Evolutionary conservation across 2,797 vertebrate genomes (phyloP).

Genomic region (Platalea minor): DNA sequence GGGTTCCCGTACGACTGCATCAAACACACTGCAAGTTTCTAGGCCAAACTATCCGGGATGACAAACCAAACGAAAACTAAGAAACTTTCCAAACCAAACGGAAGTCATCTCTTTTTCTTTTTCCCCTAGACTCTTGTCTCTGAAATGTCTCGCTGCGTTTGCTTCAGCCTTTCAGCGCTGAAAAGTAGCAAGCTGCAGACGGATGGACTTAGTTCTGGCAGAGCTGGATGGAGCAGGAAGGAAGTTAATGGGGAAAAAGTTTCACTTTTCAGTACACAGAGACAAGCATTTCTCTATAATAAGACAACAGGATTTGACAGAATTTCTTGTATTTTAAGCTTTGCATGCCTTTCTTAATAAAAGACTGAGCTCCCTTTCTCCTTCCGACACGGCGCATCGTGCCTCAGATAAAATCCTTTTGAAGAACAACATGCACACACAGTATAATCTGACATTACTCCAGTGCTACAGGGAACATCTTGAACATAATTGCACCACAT

Average conservation of each 20-base stretch:
- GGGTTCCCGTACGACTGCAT: not conserved
- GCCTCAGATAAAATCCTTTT: not conserved
- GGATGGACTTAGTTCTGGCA: not conserved
- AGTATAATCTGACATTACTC: constrained; percentile 37
- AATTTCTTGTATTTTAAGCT: not conserved
- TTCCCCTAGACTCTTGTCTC: not conserved
- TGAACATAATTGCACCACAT: constrained; percentile 46
- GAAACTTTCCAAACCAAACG: not conserved
- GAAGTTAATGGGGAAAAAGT: not conserved
- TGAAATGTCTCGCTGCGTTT: not conserved
- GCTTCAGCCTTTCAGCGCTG: not conserved
- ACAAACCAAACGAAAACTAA: not conserved
- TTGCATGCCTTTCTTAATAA: not conserved
- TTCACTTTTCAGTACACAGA: not conserved
- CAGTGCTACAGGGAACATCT: constrained; percentile 49
- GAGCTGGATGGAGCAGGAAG: not conserved
- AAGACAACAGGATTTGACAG: not conserved
- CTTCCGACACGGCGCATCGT: not conserved
- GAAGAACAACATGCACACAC: not conserved
- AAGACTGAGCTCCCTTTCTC: constrained; percentile 22
- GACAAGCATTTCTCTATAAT: not conserved
- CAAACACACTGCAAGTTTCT: not conserved
- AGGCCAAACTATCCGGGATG: not conserved
- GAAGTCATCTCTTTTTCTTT: not conserved
- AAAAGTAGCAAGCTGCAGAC: not conserved